Evolutionary conservation across 2,113 vertebrate genomes (phyloP).

Genomic region (Lagopus leucura): DNA sequence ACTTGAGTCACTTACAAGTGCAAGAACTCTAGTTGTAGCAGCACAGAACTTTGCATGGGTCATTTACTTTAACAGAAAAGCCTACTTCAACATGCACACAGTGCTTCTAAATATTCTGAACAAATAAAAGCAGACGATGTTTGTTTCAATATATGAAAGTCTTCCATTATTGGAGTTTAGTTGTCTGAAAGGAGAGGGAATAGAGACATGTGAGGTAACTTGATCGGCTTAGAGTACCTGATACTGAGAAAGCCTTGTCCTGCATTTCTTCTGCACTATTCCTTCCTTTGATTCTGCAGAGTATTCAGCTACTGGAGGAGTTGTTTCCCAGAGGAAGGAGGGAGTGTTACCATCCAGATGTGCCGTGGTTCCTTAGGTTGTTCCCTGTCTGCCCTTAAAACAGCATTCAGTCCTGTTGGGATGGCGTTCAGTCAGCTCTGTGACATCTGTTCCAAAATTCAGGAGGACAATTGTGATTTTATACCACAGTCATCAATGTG

Average conservation of each 20-base stretch:
- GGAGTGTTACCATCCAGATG: neutral
- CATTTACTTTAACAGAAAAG: neutral
- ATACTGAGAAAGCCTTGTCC: neutral
- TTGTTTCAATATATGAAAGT: neutral
- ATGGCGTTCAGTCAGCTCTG: neutral
- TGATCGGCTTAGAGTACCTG: fast-evolving
- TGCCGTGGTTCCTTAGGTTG: neutral
- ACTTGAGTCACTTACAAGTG: neutral
- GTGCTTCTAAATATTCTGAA: neutral
- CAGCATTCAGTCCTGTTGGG: neutral
- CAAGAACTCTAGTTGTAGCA: neutral
- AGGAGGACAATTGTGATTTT: neutral
- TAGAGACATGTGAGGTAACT: neutral
- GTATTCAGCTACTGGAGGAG: neutral
- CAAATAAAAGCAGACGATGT: too few species aligned
- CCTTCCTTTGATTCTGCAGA: neutral
- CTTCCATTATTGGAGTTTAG: neutral
- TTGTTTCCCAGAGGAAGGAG: neutral
- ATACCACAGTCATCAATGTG: neutral
- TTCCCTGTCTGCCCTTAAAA: neutral
- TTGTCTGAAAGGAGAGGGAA: neutral
- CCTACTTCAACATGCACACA: neutral
- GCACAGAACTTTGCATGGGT: neutral
- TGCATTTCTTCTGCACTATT: fast-evolving
- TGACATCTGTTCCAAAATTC: neutral